Conservation (phyloP, 2,888 invertebrate genomes). For the Geotrupes spiniger region DNA sequence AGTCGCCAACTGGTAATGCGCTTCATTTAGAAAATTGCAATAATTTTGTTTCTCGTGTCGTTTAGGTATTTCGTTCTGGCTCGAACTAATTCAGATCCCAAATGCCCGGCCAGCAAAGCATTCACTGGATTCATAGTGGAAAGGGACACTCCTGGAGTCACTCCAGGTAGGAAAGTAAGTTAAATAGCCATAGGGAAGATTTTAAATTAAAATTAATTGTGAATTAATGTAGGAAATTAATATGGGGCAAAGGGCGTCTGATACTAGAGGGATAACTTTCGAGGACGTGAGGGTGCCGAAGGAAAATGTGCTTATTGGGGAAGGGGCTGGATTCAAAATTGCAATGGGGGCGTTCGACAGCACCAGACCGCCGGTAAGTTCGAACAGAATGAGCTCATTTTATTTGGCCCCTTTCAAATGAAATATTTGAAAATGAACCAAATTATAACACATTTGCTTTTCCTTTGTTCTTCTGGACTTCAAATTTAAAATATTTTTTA, state of each 20-base stretch:
- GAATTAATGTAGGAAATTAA: constrained; percentile 69
- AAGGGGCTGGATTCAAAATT: constrained; percentile 94
- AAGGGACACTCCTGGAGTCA: constrained; percentile 80
- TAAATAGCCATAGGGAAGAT: background rate
- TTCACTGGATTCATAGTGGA: constrained; percentile 98
- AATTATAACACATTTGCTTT: too few relatives aligned
- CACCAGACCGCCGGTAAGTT: constrained; percentile 83
- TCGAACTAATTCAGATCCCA: constrained; percentile 89
- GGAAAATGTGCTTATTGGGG: constrained; percentile 85
- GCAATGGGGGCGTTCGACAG: constrained; percentile 96
- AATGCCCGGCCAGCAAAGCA: constrained; percentile 84
- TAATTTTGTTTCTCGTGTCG: too few relatives aligned
- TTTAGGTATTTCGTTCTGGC: constrained; percentile 91
- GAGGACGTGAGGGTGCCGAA: constrained; percentile 95
- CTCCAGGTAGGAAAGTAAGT: constrained; percentile 86
- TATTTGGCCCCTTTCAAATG: too few relatives aligned
- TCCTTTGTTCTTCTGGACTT: too few relatives aligned
- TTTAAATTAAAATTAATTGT: background rate
- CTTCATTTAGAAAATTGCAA: too few relatives aligned
- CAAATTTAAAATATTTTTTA: too few relatives aligned
- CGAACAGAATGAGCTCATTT: too few relatives aligned
- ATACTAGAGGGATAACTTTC: too few relatives aligned
- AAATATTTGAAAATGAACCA: too few relatives aligned
- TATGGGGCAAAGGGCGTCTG: constrained; percentile 96
- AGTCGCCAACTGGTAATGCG: constrained; percentile 82